These are phyloP conservation scores for Trematocara nigrifrons DNA, from an alignment of 2,113 vertebrate species.

Conservation along the genomic window DNA sequence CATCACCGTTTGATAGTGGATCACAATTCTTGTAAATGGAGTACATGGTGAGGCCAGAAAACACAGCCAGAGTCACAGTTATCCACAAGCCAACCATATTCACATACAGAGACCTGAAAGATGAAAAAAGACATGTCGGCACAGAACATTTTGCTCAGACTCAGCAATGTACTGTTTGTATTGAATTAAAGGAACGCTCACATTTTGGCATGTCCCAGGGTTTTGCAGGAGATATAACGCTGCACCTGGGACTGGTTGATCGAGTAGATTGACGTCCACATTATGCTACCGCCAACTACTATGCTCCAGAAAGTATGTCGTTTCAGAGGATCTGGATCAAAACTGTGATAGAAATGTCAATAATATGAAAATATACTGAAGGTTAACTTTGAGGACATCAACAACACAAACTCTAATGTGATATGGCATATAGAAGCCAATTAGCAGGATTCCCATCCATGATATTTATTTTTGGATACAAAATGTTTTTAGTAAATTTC, in stretches of 20 bases:
- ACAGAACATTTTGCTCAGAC: not conserved
- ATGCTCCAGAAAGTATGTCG: constrained; percentile 78
- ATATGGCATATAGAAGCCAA: not conserved
- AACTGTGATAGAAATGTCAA: constrained; percentile 49
- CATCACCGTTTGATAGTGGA: constrained; percentile 61
- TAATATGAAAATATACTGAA: not conserved
- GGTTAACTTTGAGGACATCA: not conserved
- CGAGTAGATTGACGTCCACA: constrained; percentile 74
- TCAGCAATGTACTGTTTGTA: not conserved
- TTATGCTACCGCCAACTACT: constrained; percentile 71
- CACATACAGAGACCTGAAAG: constrained; percentile 71
- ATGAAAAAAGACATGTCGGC: not conserved
- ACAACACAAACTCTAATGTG: not conserved
- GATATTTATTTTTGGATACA: not conserved
- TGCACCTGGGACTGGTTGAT: constrained; percentile 82
- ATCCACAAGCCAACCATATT: constrained; percentile 75
- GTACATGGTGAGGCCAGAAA: constrained; percentile 75
- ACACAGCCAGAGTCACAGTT: constrained; percentile 72
- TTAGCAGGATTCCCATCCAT: not conserved
- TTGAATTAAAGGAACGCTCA: constrained; percentile 38
- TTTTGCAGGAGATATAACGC: constrained; percentile 78
- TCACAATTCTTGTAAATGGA: constrained; percentile 78
- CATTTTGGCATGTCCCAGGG: constrained; percentile 72
- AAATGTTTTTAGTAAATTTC: not conserved
- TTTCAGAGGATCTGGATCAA: constrained; percentile 73